Evolutionary conservation across 2,888 invertebrate species (phyloP).

Genomic region (Rhopalosiphum nymphaeae): DNA sequence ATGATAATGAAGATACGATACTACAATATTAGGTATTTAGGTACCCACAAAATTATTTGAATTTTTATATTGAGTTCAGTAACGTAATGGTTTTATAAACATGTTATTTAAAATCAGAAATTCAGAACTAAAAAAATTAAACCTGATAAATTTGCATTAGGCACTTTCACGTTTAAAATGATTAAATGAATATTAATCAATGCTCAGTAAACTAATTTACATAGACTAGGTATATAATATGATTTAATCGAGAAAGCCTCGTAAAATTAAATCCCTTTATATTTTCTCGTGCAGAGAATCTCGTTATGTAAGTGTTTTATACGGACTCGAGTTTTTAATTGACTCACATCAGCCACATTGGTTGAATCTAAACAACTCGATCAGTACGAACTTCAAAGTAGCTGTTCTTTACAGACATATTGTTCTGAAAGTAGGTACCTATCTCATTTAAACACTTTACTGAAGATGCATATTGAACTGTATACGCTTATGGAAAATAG

Average conservation of each 20-base stretch:
- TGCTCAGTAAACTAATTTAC: not conserved
- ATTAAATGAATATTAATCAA: not conserved
- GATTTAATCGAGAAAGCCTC: not conserved
- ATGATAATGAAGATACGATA: not conserved
- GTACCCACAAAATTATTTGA: not conserved
- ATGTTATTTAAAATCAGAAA: not conserved
- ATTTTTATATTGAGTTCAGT: not conserved
- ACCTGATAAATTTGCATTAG: not conserved
- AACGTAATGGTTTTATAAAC: not conserved
- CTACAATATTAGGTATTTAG: not conserved
- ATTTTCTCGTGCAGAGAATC: not conserved
- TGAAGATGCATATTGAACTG: conserved; percentile 9
- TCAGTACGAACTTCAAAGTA: not conserved
- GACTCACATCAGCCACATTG: not conserved
- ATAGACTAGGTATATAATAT: not conserved
- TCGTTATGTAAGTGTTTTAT: not conserved
- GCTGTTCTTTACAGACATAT: not conserved
- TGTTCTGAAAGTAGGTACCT: not conserved
- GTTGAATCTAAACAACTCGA: conserved; percentile 23
- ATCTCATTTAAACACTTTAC: not conserved
- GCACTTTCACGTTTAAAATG: not conserved
- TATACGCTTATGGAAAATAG: conserved; percentile 4
- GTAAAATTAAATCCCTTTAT: not conserved
- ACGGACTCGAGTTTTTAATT: not conserved
- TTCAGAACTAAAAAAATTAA: not conserved